These are phyloP conservation scores for Gambusia holbrooki DNA, from an alignment of 2,113 vertebrate genomes.

Conservation along the genomic window DNA sequence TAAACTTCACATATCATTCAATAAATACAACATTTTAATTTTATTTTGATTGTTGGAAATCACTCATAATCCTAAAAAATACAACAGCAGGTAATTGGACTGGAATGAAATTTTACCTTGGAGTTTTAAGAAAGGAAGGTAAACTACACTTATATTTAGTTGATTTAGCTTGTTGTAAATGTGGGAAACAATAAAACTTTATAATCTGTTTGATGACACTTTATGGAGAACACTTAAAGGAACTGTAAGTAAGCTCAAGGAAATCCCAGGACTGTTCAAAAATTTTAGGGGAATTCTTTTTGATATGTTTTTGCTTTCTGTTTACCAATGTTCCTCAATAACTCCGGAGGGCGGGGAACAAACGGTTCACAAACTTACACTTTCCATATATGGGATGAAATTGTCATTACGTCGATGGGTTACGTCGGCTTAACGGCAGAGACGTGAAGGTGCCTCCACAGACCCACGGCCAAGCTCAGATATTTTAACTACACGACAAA, in stretches of 20 bases:
- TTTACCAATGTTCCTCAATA: neutral
- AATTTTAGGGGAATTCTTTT: slow-evolving; percentile 25
- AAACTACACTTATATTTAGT: too few species aligned
- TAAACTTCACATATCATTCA: too few species aligned
- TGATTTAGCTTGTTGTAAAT: neutral
- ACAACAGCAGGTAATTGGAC: neutral
- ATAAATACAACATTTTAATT: neutral
- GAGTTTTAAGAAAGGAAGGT: neutral
- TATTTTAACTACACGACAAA: neutral
- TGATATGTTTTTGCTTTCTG: slow-evolving; percentile 48
- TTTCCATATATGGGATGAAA: slow-evolving; percentile 1
- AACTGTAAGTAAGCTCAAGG: neutral
- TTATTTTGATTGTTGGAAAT: neutral
- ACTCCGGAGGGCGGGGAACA: neutral
- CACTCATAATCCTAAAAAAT: neutral
- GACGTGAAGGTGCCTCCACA: slow-evolving; percentile 42
- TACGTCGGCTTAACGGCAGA: neutral
- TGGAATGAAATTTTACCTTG: neutral
- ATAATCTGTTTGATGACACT: neutral
- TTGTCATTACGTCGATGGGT: neutral
- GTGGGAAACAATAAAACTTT: neutral
- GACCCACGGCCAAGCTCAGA: neutral
- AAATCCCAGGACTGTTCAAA: neutral
- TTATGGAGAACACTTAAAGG: neutral
- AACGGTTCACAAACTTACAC: neutral